Evolutionary conservation across 2,113 vertebrate species (phyloP), one percentile per base, ranked within the genome.

Genomic region (Pelecanus crispus): DNA sequence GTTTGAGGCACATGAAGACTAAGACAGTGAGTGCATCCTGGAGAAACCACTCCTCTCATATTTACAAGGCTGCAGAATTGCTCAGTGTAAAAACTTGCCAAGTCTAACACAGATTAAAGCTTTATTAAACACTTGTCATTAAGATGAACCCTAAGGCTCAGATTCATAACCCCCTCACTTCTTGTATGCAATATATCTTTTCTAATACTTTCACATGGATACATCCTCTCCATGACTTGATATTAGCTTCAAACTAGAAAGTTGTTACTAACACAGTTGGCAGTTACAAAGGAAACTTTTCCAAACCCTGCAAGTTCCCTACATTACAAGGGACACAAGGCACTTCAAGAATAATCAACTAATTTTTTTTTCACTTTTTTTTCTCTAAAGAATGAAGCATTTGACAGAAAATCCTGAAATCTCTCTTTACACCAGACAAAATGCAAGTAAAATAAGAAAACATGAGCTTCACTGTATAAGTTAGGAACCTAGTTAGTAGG

Each of bases 11-110:
- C 17, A 63, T 42, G 12, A 19, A 72, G 7, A 49, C 6, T 17
- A 52, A 68, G 34, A 61, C 10, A 49, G 16, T 21, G 10, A 49
- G 16, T 21, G 10, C 0, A 1, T 52, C 45, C 5, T 45, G 24
- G 32, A 81, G 5, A 81, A 92, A 81, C 0, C 0, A 32, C 49
- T 92, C 11, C 21, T 50, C 5, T 44, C 0, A 0, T 45, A 45
- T 52, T 52, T 58, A 80, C 22, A 38, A 50, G 38, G 40, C 10
- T 72, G 22, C 17, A 72, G 29, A 28, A 4, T 24, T 45, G 19
- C 10, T 62, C 38, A 89, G 32, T 32, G 5, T 42, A 44, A 62
- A 38, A 31, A 5, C 9, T 63, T 86, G 22, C 3, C 6, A 83
- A 55, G 25, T 31, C 32, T 68, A 55, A 38, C 13, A 28, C 8